A percentile compares a stretch with the other conserved stretches of the same genome.
Evolutionary conservation across 2,797 vertebrate genomes (phyloP).

Genomic region (Pangasius sanitwongsei): DNA sequence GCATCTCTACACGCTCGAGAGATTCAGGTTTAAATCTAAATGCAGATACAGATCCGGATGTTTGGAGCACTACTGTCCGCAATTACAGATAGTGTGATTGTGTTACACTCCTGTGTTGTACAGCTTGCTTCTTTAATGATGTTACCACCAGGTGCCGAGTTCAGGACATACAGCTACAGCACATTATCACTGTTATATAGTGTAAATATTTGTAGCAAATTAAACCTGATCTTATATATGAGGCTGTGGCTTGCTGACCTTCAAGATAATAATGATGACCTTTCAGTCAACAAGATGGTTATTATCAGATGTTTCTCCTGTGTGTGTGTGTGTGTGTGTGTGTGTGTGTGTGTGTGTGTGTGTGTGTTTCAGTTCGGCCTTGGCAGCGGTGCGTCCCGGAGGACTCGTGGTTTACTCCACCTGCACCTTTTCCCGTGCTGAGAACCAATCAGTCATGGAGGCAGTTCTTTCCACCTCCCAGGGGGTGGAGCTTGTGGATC

Average conservation of each 20-base stretch:
- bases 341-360: neutral
- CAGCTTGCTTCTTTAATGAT: neutral
- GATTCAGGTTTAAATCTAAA: neutral
- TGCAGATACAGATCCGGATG: neutral
- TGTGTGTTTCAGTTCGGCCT: conserved; percentile 80
- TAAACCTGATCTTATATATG: neutral
- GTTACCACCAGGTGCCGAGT: neutral
- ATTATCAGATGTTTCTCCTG: neutral
- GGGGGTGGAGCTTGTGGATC: conserved; percentile 77
- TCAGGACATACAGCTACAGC: neutral
- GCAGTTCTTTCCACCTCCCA: conserved; percentile 76
- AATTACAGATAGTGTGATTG: neutral
- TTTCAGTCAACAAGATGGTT: conserved; percentile 6
- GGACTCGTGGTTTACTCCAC: conserved; percentile 93
- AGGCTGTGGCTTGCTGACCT: neutral
- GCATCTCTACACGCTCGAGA: neutral
- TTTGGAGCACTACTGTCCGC: neutral
- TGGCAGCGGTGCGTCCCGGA: conserved; percentile 86
- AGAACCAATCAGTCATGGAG: conserved; percentile 85
- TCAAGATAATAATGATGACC: conserved; percentile 18
- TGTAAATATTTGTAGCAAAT: neutral
- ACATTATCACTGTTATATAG: neutral
- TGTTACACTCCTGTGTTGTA: neutral
- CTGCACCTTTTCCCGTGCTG: conserved; percentile 88
- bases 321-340: neutral